A percentile compares a stretch with the other conserved stretches of the same genome.
phyloP scores from a whole-genome alignment of 2,113 vertebrate genomes.

The Psilopsiagon aymara region DNA sequence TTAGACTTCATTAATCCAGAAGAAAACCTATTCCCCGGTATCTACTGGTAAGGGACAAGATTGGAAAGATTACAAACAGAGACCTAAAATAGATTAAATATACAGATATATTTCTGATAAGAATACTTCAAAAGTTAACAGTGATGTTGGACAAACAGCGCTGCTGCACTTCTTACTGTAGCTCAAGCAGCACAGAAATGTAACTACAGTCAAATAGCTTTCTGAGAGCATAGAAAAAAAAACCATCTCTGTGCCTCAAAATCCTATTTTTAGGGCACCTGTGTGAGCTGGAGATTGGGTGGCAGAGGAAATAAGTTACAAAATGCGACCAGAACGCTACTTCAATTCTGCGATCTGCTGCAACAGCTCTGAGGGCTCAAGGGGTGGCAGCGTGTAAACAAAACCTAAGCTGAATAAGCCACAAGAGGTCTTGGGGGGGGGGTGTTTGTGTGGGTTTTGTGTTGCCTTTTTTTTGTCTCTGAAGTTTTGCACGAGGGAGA shows the following conservation, averaged over 20 bases:
- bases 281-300: not conserved
- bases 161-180: not conserved
- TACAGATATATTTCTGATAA: not conserved
- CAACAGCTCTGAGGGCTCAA: not conserved
- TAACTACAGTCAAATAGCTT: not conserved
- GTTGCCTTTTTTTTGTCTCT: not conserved
- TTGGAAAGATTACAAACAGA: not conserved
- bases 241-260: not conserved
- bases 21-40: not conserved
- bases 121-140: not conserved
- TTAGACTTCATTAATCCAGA: not conserved
- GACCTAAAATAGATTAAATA: not conserved
- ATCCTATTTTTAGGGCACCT: not conserved
- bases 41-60: not conserved
- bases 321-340: not conserved
- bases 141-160: not conserved
- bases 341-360: not conserved
- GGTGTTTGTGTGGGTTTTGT: not conserved
- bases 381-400: not conserved
- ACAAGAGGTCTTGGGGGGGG: not conserved
- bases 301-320: not conserved
- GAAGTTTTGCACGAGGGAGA: not conserved
- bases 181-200: not conserved
- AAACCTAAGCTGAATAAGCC: not conserved
- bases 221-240: not conserved